These are phyloP conservation scores for Ochotona princeps DNA, from an alignment of 2,113 vertebrate species.

Conservation along the genomic window DNA sequence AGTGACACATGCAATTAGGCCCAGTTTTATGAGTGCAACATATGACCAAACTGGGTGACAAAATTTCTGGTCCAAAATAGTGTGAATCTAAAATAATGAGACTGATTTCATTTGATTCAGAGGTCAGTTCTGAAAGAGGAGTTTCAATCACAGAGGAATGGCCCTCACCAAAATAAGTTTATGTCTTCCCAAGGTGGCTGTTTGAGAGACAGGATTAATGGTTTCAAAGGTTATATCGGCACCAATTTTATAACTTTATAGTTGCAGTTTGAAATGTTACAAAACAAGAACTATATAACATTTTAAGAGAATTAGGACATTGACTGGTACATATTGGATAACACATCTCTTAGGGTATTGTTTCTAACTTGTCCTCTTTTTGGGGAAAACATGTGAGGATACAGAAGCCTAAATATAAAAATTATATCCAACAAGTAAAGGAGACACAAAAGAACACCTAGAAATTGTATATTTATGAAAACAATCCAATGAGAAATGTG, in stretches of 20 bases:
- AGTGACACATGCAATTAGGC: slow-evolving; percentile 21
- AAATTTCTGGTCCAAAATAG: slow-evolving; percentile 40
- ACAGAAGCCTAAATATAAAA: slow-evolving; percentile 29
- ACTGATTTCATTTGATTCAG: slow-evolving; percentile 50
- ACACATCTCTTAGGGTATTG: background rate
- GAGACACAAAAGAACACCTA: slow-evolving; percentile 8
- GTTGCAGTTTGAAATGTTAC: slow-evolving; percentile 8
- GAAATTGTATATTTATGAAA: slow-evolving; percentile 35
- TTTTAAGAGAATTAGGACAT: slow-evolving; percentile 48
- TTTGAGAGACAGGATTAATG: slow-evolving; percentile 16
- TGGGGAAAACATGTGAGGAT: background rate
- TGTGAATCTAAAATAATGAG: slow-evolving; percentile 52
- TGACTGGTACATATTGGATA: background rate
- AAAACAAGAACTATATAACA: background rate
- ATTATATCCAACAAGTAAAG: background rate
- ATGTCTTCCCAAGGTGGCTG: background rate
- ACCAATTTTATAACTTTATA: slow-evolving; percentile 11
- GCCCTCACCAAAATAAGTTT: slow-evolving; percentile 20
- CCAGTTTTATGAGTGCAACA: slow-evolving; percentile 16
- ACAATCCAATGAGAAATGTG: background rate
- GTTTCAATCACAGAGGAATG: background rate
- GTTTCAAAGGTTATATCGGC: background rate
- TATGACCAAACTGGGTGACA: background rate
- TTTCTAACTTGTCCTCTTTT: slow-evolving; percentile 6
- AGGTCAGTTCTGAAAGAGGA: slow-evolving; percentile 33